These are phyloP conservation scores for Prolemur simus DNA, from an alignment of 2,113 vertebrate genomes.

Conservation along the genomic window DNA sequence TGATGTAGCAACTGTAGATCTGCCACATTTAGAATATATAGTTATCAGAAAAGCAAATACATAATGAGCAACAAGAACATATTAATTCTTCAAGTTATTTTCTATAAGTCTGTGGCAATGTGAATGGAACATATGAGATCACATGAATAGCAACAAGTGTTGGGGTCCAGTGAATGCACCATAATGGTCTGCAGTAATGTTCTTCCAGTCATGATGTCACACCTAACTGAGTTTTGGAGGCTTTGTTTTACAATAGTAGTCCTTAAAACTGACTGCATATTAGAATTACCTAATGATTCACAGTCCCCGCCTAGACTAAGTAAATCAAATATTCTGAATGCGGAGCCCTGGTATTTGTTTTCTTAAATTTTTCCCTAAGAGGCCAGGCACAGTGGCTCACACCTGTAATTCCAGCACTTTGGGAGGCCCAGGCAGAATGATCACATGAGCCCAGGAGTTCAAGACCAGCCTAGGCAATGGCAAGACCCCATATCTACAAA, in stretches of 20 bases:
- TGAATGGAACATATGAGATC: background rate
- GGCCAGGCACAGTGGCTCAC: no score
- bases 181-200: background rate
- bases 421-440: no score
- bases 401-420: no score
- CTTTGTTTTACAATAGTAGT: background rate
- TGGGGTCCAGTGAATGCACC: background rate
- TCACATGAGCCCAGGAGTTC: no score
- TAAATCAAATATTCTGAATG: background rate
- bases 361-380: background rate
- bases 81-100: background rate
- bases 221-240: background rate
- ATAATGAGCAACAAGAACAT: background rate
- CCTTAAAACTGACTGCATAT: background rate
- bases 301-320: background rate
- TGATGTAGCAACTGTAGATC: background rate
- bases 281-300: background rate
- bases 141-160: background rate
- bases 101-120: background rate
- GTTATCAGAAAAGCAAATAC: background rate
- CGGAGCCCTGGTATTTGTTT: background rate
- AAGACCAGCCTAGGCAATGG: no score
- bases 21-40: background rate
- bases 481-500: no score
- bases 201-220: background rate